A percentile compares a stretch with the other conserved stretches of the same genome.
Evolutionary conservation across 1,140 invertebrate genomes (phyloP).

Genomic region (Cotesia typhae): DNA sequence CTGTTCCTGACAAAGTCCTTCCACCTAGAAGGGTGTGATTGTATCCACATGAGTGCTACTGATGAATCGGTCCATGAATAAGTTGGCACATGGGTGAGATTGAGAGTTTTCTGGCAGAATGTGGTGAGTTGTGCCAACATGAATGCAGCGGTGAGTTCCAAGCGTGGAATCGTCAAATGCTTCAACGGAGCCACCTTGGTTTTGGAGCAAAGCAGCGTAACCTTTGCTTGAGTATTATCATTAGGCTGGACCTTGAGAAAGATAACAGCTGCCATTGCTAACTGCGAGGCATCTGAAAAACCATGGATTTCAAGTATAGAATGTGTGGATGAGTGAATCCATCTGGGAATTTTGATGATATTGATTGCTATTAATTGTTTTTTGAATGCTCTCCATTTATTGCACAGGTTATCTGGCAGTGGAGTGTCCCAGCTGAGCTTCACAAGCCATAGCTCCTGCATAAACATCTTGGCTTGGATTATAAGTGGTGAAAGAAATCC

Average conservation of each 20-base stretch:
- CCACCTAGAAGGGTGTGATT: neutral
- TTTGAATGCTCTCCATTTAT: slow-evolving; percentile 40
- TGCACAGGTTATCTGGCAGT: slow-evolving; percentile 34
- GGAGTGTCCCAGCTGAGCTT: slow-evolving; percentile 53
- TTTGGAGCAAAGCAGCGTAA: slow-evolving; percentile 33
- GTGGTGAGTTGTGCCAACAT: slow-evolving; percentile 38
- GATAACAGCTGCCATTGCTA: slow-evolving; percentile 32
- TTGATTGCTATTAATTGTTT: slow-evolving; percentile 15
- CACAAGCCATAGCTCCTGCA: slow-evolving; percentile 49
- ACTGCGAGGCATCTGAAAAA: slow-evolving; percentile 49
- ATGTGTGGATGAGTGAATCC: slow-evolving; percentile 21
- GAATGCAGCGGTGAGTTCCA: slow-evolving; percentile 52
- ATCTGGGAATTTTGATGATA: slow-evolving; percentile 34
- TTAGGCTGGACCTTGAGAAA: neutral
- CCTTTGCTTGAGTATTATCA: neutral
- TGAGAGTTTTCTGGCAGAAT: slow-evolving; percentile 5
- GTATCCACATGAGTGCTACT: neutral
- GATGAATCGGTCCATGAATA: neutral
- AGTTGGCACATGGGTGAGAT: neutral
- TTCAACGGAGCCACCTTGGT: slow-evolving; percentile 51
- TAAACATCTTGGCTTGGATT: slow-evolving; percentile 48
- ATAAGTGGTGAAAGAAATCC: slow-evolving; percentile 49
- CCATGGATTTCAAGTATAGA: slow-evolving; percentile 41
- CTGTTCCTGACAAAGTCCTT: slow-evolving; percentile 34
- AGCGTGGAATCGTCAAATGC: slow-evolving; percentile 46